Conservation (phyloP, 2,113 vertebrate genomes). For the Rhabdomys dilectus region DNA sequence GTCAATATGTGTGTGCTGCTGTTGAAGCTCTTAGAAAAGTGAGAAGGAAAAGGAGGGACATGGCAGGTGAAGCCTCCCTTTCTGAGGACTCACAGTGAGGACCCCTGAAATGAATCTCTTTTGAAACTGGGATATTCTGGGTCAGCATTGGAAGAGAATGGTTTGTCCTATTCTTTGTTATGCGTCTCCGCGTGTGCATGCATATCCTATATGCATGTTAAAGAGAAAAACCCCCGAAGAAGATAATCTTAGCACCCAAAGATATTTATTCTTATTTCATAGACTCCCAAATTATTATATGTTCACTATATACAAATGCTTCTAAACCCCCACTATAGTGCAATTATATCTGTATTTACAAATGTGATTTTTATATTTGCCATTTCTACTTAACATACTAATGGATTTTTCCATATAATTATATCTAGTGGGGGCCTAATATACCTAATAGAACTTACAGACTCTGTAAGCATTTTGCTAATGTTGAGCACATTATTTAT, state of each 20-base stretch:
- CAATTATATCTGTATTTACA: neutral
- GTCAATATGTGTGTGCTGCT: neutral
- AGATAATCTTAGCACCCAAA: neutral
- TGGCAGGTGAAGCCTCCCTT: neutral
- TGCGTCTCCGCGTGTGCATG: neutral
- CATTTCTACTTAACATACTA: constrained; percentile 3
- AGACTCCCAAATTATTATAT: neutral
- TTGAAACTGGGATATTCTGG: neutral
- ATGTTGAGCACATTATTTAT: neutral
- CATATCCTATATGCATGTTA: neutral
- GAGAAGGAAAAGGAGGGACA: neutral
- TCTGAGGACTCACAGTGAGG: neutral
- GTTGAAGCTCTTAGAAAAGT: neutral
- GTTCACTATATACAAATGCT: constrained; percentile 32
- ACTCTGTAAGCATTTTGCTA: neutral
- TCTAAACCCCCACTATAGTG: neutral
- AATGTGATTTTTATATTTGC: constrained; percentile 30
- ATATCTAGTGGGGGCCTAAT: constrained; percentile 9
- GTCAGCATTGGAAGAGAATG: neutral
- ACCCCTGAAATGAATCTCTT: neutral
- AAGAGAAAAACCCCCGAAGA: neutral
- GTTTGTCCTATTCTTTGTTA: neutral
- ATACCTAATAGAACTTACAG: neutral
- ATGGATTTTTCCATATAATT: constrained; percentile 18
- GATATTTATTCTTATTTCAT: neutral